Base-by-base conservation (phyloP, 2,113 vertebrate species). In the Salminus brasiliensis region DNA sequence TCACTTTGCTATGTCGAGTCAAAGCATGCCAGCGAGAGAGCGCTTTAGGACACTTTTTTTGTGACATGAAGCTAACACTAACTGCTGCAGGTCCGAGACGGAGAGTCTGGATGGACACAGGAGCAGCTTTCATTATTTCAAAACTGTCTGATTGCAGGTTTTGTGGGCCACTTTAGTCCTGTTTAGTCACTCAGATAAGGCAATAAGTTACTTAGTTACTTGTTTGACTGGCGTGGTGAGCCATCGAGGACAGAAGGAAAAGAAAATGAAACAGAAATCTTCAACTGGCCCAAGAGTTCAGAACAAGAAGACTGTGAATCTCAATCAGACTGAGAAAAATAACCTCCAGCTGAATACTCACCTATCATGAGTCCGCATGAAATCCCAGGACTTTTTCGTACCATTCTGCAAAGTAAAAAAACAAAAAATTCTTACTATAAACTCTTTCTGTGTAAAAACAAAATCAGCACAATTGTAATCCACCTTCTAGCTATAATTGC, bases 341-440 rank as follows among this genome's bases (percentile, higher is more conserved):
- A 18, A 68, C 27, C 32, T 18, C 12, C 7, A 10, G 23, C 21
- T 25, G 36, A 71, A 45, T 15, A n/a, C 83, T 93, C 92, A 96
- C 95, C 96, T 96, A 93, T 96, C 96, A 87, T 95, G 95, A 13
- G 95, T 95, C 88, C 91, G 91, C 96, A 97, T 95, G 88, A 95
- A 97, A 90, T 97, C 96, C 96, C 95, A 97, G 76, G 86, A 90
- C 89, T 96, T 97, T 92, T 94, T 94, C 65, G 91, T 90, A 77
- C 95, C 96, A 86, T 96, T 96, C 95, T 96, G 88, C n/a, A 18
- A 87, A 87, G 18, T 78, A 27, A 81, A 80, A 27, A 39, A 83
- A n/a, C 72, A 83, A 49, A 80, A 18, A 59, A 73, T n/a, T 71
- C 1, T 29, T 13, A n/a, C 4, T 4, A 81, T 65, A 34, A 36